Percentiles rank a stretch among this genome's conserved stretches.
These are phyloP conservation scores for Aix galericulata DNA, from an alignment of 2,113 vertebrate species.

Conservation along the genomic window DNA sequence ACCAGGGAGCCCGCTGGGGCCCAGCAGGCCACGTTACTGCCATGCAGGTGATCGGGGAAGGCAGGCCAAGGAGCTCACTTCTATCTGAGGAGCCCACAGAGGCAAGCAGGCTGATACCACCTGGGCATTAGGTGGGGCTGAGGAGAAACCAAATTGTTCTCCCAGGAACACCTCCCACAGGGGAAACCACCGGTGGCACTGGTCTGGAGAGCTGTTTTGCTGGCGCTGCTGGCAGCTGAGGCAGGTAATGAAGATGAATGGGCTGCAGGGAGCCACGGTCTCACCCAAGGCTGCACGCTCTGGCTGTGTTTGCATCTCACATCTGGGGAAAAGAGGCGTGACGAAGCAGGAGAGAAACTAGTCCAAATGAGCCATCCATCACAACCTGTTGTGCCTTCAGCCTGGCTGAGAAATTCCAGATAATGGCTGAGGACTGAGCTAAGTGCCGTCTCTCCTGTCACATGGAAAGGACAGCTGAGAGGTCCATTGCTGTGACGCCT, in stretches of 20 bases:
- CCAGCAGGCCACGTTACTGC: not conserved
- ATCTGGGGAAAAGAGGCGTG: not conserved
- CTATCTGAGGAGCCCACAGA: not conserved
- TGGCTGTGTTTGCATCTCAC: not conserved
- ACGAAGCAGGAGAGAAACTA: not conserved
- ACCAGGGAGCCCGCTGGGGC: not conserved
- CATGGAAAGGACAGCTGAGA: not conserved
- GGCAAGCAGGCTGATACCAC: no score
- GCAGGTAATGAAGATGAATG: no score
- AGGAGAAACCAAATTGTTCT: no score
- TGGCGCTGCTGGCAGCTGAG: no score
- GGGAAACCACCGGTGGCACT: no score
- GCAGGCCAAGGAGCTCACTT: no score
- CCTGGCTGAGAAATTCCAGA: not conserved
- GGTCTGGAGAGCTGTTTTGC: no score
- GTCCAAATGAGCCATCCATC: fast-evolving
- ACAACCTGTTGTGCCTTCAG: not conserved
- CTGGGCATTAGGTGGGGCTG: no score
- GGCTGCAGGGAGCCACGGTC: not conserved
- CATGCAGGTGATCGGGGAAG: no score
- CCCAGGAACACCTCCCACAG: no score
- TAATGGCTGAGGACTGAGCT: not conserved
- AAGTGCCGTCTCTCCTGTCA: not conserved
- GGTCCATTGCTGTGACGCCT: not conserved
- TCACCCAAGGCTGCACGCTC: fast-evolving